Conservation (phyloP, 1,140 invertebrate species). For the Bombus cullumanus region DNA sequence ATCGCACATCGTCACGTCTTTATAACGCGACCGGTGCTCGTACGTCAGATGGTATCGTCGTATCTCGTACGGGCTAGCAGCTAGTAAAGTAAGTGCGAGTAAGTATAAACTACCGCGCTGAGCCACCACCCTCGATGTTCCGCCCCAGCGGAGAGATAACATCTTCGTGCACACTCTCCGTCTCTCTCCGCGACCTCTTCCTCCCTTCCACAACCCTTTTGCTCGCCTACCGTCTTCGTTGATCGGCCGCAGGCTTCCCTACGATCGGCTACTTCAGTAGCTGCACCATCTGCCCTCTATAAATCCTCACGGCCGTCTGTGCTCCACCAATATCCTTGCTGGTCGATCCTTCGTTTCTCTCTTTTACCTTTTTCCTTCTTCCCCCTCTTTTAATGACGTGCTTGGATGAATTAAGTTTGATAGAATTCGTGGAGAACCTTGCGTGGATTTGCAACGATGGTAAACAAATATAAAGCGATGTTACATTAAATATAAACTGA, state of each 20-base stretch:
- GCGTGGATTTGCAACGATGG: too few species aligned
- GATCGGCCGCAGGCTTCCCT: conserved; percentile 65
- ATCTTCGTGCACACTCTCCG: conserved; percentile 63
- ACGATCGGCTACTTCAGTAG: conserved; percentile 67
- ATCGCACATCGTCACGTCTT: conserved; percentile 73
- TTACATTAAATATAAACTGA: too few species aligned
- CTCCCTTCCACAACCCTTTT: conserved; percentile 59
- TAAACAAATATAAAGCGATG: too few species aligned
- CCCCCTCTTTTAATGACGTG: neutral
- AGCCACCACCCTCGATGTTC: conserved; percentile 74
- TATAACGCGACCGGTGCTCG: conserved; percentile 67
- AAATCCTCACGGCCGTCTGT: conserved; percentile 61
- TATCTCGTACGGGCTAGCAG: conserved; percentile 71
- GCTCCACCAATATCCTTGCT: conserved; percentile 43
- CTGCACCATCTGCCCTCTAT: conserved; percentile 65
- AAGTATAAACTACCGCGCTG: conserved; percentile 71
- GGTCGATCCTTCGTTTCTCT: neutral
- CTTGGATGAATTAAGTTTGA: neutral
- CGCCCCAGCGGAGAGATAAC: conserved; percentile 72
- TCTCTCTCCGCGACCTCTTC: conserved; percentile 40
- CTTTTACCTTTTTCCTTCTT: neutral
- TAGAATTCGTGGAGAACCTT: too few species aligned
- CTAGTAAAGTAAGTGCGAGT: conserved; percentile 73
- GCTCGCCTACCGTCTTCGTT: conserved; percentile 56
- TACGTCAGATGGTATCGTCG: conserved; percentile 72